A percentile compares a stretch with the other conserved stretches of the same genome.
These are phyloP conservation scores for Alosa sapidissima DNA, from an alignment of 2,797 vertebrate species.

Conservation along the genomic window DNA sequence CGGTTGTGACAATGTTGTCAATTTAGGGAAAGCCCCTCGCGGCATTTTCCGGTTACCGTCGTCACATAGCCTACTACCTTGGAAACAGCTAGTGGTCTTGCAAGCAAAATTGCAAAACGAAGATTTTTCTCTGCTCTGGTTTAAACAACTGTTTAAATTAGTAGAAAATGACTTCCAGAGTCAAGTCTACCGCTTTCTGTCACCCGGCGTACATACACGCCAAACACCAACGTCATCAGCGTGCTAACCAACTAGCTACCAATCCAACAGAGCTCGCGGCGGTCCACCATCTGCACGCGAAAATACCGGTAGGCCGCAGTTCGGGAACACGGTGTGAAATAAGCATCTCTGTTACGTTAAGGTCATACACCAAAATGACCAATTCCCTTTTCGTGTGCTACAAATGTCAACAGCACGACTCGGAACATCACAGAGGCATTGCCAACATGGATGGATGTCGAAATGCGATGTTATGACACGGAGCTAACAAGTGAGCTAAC, in stretches of 20 bases:
- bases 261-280: slow-evolving; percentile 59
- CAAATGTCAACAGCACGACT: not conserved
- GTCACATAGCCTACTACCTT: not conserved
- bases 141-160: slow-evolving; percentile 18
- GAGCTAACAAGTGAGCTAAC: not conserved
- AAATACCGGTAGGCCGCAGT: slow-evolving; percentile 58
- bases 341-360: not conserved
- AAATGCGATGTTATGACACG: not conserved
- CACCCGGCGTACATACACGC: slow-evolving; percentile 33
- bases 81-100: not conserved
- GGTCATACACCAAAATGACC: not conserved
- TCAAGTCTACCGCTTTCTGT: slow-evolving; percentile 18
- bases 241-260: slow-evolving; percentile 75
- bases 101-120: not conserved
- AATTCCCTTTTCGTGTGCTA: not conserved
- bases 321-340: not conserved
- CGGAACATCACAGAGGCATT: not conserved
- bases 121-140: not conserved
- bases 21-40: slow-evolving; percentile 1
- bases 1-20: not conserved
- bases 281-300: slow-evolving; percentile 71
- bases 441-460: not conserved
- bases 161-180: not conserved
- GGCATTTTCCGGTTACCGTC: slow-evolving; percentile 5
- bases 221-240: slow-evolving; percentile 63